Evolutionary conservation across 2,888 invertebrate species (phyloP).

Genomic region (Chironomus tentans): DNA sequence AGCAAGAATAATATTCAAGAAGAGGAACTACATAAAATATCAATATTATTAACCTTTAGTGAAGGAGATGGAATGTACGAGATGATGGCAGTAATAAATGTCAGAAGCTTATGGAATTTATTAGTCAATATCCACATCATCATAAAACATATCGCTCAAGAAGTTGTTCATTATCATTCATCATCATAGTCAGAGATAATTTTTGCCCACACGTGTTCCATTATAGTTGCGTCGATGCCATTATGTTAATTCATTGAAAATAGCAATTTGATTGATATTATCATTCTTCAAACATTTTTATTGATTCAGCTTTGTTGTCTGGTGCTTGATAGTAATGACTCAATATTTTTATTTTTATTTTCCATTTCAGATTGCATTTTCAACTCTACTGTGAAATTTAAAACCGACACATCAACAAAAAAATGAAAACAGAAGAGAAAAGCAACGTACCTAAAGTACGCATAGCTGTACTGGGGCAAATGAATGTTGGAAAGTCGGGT

Average conservation of each 20-base stretch:
- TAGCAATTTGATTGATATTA: too few species aligned
- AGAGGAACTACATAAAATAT: too few species aligned
- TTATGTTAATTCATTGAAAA: too few species aligned
- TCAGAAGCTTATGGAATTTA: too few species aligned
- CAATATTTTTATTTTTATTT: background rate
- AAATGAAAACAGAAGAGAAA: constrained; percentile 54
- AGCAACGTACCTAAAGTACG: constrained; percentile 55
- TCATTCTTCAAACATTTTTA: background rate
- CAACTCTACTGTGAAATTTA: background rate
- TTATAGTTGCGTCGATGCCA: background rate
- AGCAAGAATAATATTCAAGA: too few species aligned
- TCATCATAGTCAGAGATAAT: background rate
- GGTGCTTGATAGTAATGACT: background rate
- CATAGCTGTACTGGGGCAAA: constrained; percentile 66
- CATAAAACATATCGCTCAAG: background rate
- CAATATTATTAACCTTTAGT: too few species aligned
- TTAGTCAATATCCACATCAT: too few species aligned
- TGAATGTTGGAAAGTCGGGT: constrained; percentile 74
- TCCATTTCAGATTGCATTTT: background rate
- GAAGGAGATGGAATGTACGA: too few species aligned
- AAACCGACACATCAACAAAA: constrained; percentile 22
- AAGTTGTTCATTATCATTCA: background rate
- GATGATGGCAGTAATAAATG: too few species aligned
- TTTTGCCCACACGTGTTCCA: background rate
- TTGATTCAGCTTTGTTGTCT: background rate